phyloP scores from a whole-genome alignment of 2,113 vertebrate species.

The Burhinus bistriatus region DNA sequence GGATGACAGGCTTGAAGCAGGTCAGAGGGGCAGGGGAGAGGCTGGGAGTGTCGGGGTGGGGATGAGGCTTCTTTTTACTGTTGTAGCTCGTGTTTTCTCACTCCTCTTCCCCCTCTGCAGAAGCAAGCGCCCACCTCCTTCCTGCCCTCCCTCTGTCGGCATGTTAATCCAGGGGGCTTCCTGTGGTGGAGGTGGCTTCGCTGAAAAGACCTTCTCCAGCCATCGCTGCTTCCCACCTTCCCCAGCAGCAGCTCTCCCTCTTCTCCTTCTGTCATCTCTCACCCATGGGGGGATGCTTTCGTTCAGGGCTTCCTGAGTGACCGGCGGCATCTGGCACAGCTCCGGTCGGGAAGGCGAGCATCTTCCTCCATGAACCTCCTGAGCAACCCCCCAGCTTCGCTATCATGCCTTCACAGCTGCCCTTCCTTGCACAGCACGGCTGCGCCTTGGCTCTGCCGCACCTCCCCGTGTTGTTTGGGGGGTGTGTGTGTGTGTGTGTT shows the following conservation, averaged over 20 bases:
- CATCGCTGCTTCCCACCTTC: not conserved
- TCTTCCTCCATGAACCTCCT: not conserved
- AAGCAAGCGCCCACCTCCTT: not conserved
- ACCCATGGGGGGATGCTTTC: not conserved
- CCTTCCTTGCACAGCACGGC: not conserved
- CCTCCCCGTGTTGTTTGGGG: not conserved
- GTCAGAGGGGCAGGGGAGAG: not conserved
- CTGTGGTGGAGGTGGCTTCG: not conserved
- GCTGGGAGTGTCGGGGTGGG: not conserved
- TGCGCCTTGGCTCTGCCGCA: not conserved
- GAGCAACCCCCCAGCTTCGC: not conserved
- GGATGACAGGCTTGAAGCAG: not conserved
- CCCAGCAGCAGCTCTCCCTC: not conserved
- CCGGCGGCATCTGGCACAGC: not conserved
- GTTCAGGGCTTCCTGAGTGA: not conserved
- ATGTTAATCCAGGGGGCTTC: not conserved
- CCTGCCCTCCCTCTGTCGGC: not conserved
- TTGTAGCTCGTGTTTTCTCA: conserved; percentile 10
- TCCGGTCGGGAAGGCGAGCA: not conserved
- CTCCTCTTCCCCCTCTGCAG: not conserved
- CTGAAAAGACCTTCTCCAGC: not conserved
- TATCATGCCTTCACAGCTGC: not conserved
- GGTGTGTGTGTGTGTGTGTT: not conserved
- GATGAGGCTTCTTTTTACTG: not conserved
- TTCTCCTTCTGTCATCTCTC: not conserved